Percentiles rank a stretch among this genome's conserved stretches.
Conservation (phyloP, 1,140 invertebrate species). For the Aporrectodea caliginosa region DNA sequence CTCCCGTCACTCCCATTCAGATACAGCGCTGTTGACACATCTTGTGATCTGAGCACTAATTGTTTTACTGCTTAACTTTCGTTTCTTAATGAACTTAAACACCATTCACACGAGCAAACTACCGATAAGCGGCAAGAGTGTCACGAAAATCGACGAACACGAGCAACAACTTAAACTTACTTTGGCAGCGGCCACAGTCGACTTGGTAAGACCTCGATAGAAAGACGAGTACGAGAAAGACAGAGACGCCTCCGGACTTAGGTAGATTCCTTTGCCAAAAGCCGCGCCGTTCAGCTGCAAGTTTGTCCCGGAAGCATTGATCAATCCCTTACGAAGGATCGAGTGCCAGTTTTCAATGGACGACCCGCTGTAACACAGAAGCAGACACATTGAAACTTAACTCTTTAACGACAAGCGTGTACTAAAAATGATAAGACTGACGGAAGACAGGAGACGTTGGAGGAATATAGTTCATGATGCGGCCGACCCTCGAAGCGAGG, state of each 20-base stretch:
- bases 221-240: conserved; percentile 47
- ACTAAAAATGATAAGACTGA: too few relatives aligned
- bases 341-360: conserved; percentile 53
- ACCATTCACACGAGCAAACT: too few relatives aligned
- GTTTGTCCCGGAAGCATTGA: conserved; percentile 49
- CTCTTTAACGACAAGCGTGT: too few relatives aligned
- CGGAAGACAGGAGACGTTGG: too few relatives aligned
- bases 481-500: too few relatives aligned
- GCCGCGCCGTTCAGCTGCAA: conserved; percentile 47
- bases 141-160: background rate
- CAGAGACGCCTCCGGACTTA: conserved; percentile 41
- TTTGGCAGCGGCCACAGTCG: background rate
- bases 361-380: conserved; percentile 43
- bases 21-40: too few relatives aligned
- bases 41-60: too few relatives aligned
- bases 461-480: too few relatives aligned
- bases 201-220: conserved; percentile 36
- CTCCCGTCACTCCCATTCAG: too few relatives aligned
- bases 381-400: background rate
- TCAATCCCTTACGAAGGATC: conserved; percentile 47
- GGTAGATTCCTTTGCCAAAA: conserved; percentile 51
- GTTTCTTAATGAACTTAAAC: too few relatives aligned
- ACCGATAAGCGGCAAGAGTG: conserved; percentile 3
- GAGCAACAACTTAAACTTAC: background rate
- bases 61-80: too few relatives aligned